phyloP scores from a whole-genome alignment of 2,888 invertebrate genomes.

The Bugula neritina region DNA sequence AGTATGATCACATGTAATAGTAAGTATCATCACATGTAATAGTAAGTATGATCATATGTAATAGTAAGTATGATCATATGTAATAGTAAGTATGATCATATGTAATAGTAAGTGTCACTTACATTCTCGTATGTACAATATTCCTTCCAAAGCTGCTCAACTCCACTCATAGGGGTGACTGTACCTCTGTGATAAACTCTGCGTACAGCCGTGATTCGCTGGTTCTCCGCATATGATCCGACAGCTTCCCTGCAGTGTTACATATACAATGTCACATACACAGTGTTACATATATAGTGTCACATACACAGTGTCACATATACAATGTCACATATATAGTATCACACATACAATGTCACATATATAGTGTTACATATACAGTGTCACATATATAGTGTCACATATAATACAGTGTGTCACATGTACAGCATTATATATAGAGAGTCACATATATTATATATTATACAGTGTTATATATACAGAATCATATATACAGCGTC shows the following conservation, averaged over 20 bases:
- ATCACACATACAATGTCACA: slow-evolving; percentile 36
- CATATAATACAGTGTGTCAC: slow-evolving; percentile 37
- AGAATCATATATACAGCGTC: slow-evolving; percentile 30
- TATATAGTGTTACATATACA: slow-evolving; percentile 31
- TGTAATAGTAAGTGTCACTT: slow-evolving; percentile 31
- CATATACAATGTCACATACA: too few species aligned
- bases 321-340: slow-evolving; percentile 26
- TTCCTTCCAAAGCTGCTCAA: slow-evolving; percentile 88
- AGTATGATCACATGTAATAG: too few species aligned
- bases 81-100: too few species aligned
- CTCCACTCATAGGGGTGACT: slow-evolving; percentile 91
- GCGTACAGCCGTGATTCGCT: slow-evolving; percentile 94
- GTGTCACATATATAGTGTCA: slow-evolving; percentile 33
- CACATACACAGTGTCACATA: slow-evolving; percentile 37
- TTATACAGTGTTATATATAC: slow-evolving; percentile 25
- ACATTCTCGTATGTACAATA: slow-evolving; percentile 85
- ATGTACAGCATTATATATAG: slow-evolving; percentile 25
- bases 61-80: too few species aligned
- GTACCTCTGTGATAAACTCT: slow-evolving; percentile 94
- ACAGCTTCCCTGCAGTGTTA: slow-evolving; percentile 72
- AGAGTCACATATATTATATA: slow-evolving; percentile 44
- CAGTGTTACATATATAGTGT: slow-evolving; percentile 15
- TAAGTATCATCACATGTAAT: too few species aligned
- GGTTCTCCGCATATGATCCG: slow-evolving; percentile 98
- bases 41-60: too few species aligned